Conservation (phyloP, 2,888 invertebrate species). For the Synergus itoensis region DNA sequence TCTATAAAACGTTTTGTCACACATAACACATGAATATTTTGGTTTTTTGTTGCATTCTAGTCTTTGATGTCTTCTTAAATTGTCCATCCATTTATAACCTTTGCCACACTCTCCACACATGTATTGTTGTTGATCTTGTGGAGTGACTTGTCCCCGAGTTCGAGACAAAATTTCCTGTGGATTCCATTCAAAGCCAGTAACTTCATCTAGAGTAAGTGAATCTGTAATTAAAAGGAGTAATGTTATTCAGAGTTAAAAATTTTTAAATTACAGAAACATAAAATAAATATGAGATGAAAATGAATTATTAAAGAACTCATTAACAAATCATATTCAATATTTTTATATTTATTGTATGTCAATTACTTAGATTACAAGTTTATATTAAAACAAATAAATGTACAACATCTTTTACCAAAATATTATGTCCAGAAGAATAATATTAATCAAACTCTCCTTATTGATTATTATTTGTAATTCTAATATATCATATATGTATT, state of each 20-base stretch:
- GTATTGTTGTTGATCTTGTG: constrained; percentile 66
- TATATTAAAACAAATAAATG: background rate
- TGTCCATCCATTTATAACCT: constrained; percentile 76
- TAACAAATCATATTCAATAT: background rate
- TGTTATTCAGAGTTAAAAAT: background rate
- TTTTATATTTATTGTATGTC: background rate
- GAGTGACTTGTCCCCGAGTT: constrained; percentile 52
- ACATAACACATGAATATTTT: constrained; percentile 71
- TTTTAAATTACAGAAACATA: background rate
- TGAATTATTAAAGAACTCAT: background rate
- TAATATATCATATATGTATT: too few relatives aligned
- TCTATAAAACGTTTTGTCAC: constrained; percentile 76
- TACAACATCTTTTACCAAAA: too few relatives aligned
- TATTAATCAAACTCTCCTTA: too few relatives aligned
- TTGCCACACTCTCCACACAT: constrained; percentile 76
- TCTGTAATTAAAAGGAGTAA: background rate
- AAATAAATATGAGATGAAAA: background rate
- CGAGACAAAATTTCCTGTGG: background rate
- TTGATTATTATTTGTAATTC: too few relatives aligned
- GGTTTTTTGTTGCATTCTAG: constrained; percentile 77
- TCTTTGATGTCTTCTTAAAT: constrained; percentile 74
- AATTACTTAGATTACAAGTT: background rate
- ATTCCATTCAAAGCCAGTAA: background rate
- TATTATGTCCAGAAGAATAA: too few relatives aligned
- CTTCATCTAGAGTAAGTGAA: background rate